A percentile compares a stretch with the other conserved stretches of the same genome.
phyloP scores from a whole-genome alignment of 1,140 invertebrate genomes.

The Psix sp. region DNA sequence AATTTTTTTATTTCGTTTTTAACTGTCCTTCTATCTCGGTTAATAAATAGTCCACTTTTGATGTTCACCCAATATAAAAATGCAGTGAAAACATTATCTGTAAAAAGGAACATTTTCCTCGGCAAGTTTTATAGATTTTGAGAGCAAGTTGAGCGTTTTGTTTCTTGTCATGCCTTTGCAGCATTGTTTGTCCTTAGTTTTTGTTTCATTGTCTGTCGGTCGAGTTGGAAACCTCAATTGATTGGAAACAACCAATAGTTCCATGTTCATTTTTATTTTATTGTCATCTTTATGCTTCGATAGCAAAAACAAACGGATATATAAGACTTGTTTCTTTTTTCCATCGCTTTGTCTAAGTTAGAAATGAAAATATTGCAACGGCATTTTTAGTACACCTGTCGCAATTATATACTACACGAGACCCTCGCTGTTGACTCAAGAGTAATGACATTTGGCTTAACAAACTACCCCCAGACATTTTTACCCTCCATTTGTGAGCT shows the following conservation, averaged over 20 bases:
- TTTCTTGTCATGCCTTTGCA: slow-evolving; percentile 9
- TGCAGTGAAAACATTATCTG: too few species aligned
- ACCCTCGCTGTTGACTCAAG: slow-evolving; percentile 21
- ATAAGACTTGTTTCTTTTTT: too few species aligned
- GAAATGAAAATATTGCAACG: background rate
- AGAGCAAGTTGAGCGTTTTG: background rate
- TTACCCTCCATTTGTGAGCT: slow-evolving; percentile 1
- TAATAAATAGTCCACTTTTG: too few species aligned
- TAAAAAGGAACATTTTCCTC: slow-evolving; percentile 1
- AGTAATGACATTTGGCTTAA: slow-evolving; percentile 32
- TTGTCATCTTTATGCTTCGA: too few species aligned
- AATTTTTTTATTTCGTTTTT: too few species aligned
- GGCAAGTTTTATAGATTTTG: too few species aligned
- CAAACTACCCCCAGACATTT: slow-evolving; percentile 12
- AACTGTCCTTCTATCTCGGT: too few species aligned
- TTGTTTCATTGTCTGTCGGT: background rate
- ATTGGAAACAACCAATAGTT: slow-evolving; percentile 12
- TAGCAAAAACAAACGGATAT: too few species aligned
- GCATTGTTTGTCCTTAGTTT: slow-evolving; percentile 4
- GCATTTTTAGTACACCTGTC: too few species aligned
- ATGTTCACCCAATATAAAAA: too few species aligned
- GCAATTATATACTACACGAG: slow-evolving; percentile 8
- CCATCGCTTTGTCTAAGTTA: too few species aligned
- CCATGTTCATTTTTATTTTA: too few species aligned
- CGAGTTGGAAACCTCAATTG: background rate